These are phyloP conservation scores for Steinernema carpocapsae DNA, from an alignment of 2,888 invertebrate species.

Conservation along the genomic window DNA sequence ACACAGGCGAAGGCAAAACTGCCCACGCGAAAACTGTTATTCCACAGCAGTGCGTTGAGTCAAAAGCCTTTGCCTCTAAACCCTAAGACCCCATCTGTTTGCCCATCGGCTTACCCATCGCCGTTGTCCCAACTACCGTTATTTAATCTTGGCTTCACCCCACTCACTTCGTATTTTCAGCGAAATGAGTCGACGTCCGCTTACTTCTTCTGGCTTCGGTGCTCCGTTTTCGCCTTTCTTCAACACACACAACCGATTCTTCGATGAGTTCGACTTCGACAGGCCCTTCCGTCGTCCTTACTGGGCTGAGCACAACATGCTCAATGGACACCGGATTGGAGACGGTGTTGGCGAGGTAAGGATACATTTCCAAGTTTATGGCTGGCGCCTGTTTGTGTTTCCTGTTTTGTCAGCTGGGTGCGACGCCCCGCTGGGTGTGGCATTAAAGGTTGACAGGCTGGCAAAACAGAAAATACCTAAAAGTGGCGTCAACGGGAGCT, in stretches of 20 bases:
- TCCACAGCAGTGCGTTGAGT: not conserved
- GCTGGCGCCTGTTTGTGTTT: too few relatives aligned
- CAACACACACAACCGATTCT: slow-evolving; percentile 48
- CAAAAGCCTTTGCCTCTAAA: not conserved
- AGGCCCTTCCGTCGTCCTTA: slow-evolving; percentile 54
- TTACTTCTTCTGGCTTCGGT: not conserved
- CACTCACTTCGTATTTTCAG: not conserved
- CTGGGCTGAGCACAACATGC: slow-evolving; percentile 56
- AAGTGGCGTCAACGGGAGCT: too few relatives aligned
- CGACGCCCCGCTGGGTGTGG: not conserved
- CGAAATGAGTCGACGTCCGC: slow-evolving; percentile 27
- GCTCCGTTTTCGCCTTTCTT: slow-evolving; percentile 38
- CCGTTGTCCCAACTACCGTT: not conserved
- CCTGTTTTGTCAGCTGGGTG: too few relatives aligned
- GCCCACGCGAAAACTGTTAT: not conserved
- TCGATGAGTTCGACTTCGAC: slow-evolving; percentile 61
- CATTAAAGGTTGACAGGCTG: too few relatives aligned
- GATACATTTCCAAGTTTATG: too few relatives aligned
- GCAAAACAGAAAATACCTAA: too few relatives aligned
- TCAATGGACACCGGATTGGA: slow-evolving; percentile 55
- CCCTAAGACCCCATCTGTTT: not conserved
- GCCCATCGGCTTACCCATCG: not conserved
- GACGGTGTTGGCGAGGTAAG: slow-evolving; percentile 56
- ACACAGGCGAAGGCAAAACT: not conserved
- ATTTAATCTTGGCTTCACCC: not conserved